Percentiles rank a stretch among this genome's conserved stretches.
phyloP scores from a whole-genome alignment of 2,797 vertebrate genomes.

The Pelobates cultripes region DNA sequence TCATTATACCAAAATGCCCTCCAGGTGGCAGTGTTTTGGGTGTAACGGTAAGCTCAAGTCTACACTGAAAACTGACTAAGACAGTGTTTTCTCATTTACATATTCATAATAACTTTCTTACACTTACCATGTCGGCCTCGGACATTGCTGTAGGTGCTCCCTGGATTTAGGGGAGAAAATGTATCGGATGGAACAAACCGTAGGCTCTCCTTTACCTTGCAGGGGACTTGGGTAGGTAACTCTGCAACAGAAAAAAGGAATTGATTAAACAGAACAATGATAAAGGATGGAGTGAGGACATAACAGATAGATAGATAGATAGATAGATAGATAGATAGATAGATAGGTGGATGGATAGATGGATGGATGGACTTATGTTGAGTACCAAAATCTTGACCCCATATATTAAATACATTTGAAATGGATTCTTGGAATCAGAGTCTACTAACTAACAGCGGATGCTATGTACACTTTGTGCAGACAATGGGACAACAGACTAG shows the following conservation, averaged over 20 bases:
- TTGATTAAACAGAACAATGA: background rate
- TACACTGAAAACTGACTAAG: constrained; percentile 5
- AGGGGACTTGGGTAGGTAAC: constrained; percentile 11
- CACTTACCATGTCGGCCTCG: constrained; percentile 55
- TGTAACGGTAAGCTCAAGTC: background rate
- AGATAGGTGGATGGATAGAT: too few relatives aligned
- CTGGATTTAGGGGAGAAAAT: constrained; percentile 26
- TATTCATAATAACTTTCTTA: background rate
- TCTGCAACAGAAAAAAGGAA: constrained; percentile 41
- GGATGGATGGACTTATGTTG: too few relatives aligned
- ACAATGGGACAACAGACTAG: too few relatives aligned
- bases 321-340: too few relatives aligned
- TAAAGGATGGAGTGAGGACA: too few relatives aligned
- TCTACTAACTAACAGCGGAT: too few relatives aligned
- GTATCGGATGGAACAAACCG: constrained; percentile 2
- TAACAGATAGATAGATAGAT: too few relatives aligned
- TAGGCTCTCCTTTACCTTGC: constrained; percentile 27
- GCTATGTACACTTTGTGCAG: too few relatives aligned
- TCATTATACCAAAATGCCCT: background rate
- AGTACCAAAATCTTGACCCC: too few relatives aligned
- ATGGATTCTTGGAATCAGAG: too few relatives aligned
- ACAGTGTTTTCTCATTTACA: background rate
- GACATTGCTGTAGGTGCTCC: constrained; percentile 6
- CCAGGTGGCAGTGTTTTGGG: background rate
- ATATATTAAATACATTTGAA: too few relatives aligned